A percentile compares a stretch with the other conserved stretches of the same genome.
Evolutionary conservation across 2,797 vertebrate genomes (phyloP).

Genomic region (Pteronotus mesoamericanus): DNA sequence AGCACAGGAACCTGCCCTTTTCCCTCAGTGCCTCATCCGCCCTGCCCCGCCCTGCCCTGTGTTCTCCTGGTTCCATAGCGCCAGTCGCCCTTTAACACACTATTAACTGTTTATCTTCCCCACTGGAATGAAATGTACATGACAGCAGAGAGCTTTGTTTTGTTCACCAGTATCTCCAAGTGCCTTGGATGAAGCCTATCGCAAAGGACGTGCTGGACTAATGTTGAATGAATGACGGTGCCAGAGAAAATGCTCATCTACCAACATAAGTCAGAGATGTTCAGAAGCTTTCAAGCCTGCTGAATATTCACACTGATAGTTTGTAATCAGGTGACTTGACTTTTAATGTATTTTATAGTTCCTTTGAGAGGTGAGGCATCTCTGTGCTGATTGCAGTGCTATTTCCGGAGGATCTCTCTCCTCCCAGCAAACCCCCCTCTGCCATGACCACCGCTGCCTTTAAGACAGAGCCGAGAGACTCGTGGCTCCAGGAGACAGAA

Average conservation of each 20-base stretch:
- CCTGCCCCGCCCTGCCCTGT: neutral
- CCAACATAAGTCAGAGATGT: neutral
- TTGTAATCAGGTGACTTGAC: neutral
- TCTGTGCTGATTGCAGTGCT: neutral
- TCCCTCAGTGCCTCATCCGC: no score
- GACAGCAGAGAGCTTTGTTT: neutral
- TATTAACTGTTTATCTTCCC: neutral
- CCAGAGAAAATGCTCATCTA: neutral
- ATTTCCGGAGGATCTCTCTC: neutral
- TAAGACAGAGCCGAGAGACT: neutral
- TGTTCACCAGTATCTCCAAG: neutral
- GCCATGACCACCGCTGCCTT: neutral
- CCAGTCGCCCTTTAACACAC: neutral
- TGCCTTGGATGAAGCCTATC: neutral
- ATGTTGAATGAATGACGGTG: neutral
- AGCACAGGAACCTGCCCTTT: no score
- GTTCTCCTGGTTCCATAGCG: neutral
- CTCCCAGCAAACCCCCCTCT: neutral
- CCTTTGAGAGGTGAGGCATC: neutral
- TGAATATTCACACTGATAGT: neutral
- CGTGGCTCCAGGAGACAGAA: neutral
- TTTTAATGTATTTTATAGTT: neutral
- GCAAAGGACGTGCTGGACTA: neutral
- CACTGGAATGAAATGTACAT: neutral
- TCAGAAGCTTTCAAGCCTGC: neutral